phyloP scores from a whole-genome alignment of 1,140 invertebrate species.

The Acromyrmex heyeri region DNA sequence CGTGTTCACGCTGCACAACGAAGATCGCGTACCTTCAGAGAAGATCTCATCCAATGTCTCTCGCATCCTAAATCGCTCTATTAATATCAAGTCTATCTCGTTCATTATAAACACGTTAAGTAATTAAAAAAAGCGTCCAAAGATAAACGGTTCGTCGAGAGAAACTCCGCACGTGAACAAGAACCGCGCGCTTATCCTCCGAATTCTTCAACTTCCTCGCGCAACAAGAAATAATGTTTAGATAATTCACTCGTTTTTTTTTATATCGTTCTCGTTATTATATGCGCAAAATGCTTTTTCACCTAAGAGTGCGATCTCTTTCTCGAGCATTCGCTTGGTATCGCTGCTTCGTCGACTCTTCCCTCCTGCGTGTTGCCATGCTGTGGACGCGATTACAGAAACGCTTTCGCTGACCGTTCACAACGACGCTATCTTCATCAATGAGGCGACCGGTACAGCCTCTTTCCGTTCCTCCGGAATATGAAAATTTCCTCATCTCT shows the following conservation, averaged over 20 bases:
- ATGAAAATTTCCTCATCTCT: slow-evolving; percentile 54
- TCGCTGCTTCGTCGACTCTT: slow-evolving; percentile 86
- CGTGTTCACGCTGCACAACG: slow-evolving; percentile 93
- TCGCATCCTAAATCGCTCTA: slow-evolving; percentile 44
- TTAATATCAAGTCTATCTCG: slow-evolving; percentile 3
- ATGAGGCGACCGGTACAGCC: slow-evolving; percentile 52
- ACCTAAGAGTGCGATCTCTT: slow-evolving; percentile 92
- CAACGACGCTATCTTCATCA: slow-evolving; percentile 49
- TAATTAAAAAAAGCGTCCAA: not conserved
- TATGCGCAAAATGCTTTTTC: slow-evolving; percentile 66
- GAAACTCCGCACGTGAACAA: not conserved
- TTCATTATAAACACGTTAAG: not conserved
- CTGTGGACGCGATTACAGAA: slow-evolving; percentile 1
- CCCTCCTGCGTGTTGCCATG: slow-evolving; percentile 72
- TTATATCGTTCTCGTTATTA: not conserved
- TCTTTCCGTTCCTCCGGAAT: slow-evolving; percentile 58
- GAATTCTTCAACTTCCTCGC: not conserved
- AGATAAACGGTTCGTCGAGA: not conserved
- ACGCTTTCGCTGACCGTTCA: not conserved
- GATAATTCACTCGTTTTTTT: not conserved
- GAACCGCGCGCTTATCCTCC: not conserved
- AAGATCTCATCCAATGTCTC: not conserved
- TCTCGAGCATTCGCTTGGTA: slow-evolving; percentile 91
- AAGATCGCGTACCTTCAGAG: slow-evolving; percentile 75
- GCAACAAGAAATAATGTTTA: not conserved